Evolutionary conservation across 1,140 invertebrate species (phyloP), one percentile per base, ranked within the genome.

Genomic region (Bombus picipes): DNA sequence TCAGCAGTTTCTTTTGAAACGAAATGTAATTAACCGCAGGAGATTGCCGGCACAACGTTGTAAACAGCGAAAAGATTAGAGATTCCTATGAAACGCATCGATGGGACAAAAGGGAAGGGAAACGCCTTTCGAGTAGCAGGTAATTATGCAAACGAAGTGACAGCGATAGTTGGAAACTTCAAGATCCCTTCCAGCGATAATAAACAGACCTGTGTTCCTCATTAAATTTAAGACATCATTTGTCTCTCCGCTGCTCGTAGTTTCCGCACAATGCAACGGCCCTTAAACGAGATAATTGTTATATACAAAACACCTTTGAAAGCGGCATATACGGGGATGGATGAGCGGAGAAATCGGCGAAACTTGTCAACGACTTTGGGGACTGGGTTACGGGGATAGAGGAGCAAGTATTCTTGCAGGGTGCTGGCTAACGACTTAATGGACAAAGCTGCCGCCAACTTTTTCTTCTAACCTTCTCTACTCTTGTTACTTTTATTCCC

Each of bases 371-470:
- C 68, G 74, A 89, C 85, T 90, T 79, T 25, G 41, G 18, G 8
- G 83, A 88, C 59, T 85, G 78, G 87, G 84, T 88, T 81, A 81
- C 53, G 73, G 83, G 81, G 77, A 71, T 84, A 87, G 43, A 59
- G 53, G 28, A 15, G 28, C 59, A 84, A 86, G 80, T 86, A 91
- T 91, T 83, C 85, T 91, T 81, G 68, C 47, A 57, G 15, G 70
- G 70, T 57, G n/a, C 62, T 57, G 72, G 53, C 15, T 13, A 62
- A 87, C 71, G 80, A 87, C 83, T 89, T 91, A 91, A 91, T 89
- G 85, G 82, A 86, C 82, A 85, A 91, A 89, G 68, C 81, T 70
- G 59, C 73, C 75, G 81, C 77, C 86, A 91, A 90, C 85, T 92
- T 91, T 82, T 87, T 91, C 72, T 65, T 81, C 73, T n/a, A 25